Evolutionary conservation across 1,140 invertebrate genomes (phyloP).

Genomic region (Drosophila cardini): DNA sequence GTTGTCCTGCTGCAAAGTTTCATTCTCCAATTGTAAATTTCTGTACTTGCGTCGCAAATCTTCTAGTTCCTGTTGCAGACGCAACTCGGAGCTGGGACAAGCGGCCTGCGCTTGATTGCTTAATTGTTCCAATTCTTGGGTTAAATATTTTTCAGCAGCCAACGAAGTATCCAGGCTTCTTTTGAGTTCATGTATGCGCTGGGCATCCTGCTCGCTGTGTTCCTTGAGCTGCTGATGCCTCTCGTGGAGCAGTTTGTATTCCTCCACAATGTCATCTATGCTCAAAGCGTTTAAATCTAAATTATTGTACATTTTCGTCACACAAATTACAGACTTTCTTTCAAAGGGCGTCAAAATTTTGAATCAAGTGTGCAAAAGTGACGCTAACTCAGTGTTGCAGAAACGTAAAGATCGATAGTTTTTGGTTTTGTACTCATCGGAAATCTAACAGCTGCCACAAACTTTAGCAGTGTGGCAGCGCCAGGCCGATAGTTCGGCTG

Average conservation of each 20-base stretch:
- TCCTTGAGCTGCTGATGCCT: slow-evolving; percentile 64
- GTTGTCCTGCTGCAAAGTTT: slow-evolving; percentile 64
- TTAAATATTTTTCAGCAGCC: slow-evolving; percentile 69
- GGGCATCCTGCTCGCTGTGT: slow-evolving; percentile 63
- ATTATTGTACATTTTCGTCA: slow-evolving; percentile 51
- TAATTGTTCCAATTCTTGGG: slow-evolving; percentile 75
- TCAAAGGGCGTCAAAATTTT: slow-evolving; percentile 22
- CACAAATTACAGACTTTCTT: neutral
- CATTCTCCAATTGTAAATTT: slow-evolving; percentile 51
- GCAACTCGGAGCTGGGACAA: neutral
- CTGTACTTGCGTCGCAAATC: slow-evolving; percentile 65
- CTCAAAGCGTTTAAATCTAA: slow-evolving; percentile 65
- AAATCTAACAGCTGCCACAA: no score
- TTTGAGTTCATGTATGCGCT: slow-evolving; percentile 76
- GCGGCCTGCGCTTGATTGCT: slow-evolving; percentile 23
- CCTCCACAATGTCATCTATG: slow-evolving; percentile 71
- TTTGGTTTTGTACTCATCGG: no score
- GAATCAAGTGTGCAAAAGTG: slow-evolving; percentile 35
- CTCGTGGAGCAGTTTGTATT: slow-evolving; percentile 69
- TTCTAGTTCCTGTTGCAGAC: slow-evolving; percentile 56
- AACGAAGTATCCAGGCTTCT: slow-evolving; percentile 71
- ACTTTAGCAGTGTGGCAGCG: no score
- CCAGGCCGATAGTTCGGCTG: no score
- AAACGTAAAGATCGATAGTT: neutral
- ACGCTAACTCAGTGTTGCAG: slow-evolving; percentile 17